Evolutionary conservation across 2,888 invertebrate species (phyloP).

Genomic region (Terebella lapidaria): DNA sequence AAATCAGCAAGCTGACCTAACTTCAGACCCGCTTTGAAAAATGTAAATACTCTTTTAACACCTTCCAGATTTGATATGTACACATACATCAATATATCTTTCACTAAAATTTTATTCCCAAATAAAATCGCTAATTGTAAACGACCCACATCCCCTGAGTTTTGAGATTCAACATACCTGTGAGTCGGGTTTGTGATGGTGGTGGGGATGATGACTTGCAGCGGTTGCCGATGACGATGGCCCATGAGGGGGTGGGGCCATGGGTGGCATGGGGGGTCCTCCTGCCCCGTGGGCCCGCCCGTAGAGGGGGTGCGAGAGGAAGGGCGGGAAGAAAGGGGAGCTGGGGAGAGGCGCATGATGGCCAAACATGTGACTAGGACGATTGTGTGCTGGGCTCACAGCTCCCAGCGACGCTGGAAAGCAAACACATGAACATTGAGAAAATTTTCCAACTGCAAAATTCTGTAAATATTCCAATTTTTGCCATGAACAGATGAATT

Average conservation of each 20-base stretch:
- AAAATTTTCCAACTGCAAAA: too few relatives aligned
- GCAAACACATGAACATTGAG: too few relatives aligned
- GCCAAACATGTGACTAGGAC: slow-evolving; percentile 36
- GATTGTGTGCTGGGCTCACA: slow-evolving; percentile 39
- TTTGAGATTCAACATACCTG: not conserved
- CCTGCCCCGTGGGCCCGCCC: not conserved
- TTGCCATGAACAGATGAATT: too few relatives aligned
- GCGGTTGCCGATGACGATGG: not conserved
- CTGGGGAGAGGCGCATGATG: slow-evolving; percentile 30
- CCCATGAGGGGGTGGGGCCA: not conserved
- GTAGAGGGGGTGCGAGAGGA: slow-evolving; percentile 28
- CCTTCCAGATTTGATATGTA: too few relatives aligned
- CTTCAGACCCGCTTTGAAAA: too few relatives aligned
- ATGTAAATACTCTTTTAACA: too few relatives aligned
- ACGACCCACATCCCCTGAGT: not conserved
- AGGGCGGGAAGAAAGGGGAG: slow-evolving; percentile 42
- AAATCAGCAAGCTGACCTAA: too few relatives aligned
- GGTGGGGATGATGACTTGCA: too few relatives aligned
- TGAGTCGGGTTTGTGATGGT: not conserved
- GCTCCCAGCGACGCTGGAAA: slow-evolving; percentile 42
- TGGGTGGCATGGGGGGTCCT: not conserved
- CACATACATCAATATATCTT: too few relatives aligned
- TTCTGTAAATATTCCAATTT: too few relatives aligned
- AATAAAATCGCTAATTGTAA: too few relatives aligned
- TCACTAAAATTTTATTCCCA: too few relatives aligned